Evolutionary conservation across 2,797 vertebrate species (phyloP), one percentile per base, ranked within the genome.

Genomic region (Morus bassanus): DNA sequence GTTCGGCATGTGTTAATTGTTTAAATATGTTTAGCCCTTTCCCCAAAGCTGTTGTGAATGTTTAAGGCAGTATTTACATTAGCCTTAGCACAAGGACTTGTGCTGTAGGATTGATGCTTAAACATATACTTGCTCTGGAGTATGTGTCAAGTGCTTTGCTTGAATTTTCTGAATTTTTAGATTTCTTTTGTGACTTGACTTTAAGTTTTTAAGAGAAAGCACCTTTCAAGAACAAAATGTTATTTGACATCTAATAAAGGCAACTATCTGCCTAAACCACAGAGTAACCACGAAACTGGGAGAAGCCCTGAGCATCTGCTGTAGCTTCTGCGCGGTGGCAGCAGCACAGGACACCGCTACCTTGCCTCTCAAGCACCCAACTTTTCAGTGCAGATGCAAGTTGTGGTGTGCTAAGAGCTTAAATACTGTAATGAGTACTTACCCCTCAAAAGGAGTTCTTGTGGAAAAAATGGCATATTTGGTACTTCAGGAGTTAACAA

Each of bases 41-140:
- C 92, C 93, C 91, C 91, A 94, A 79, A 95, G 92, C 97, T 93
- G 93, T 91, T 94, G 94, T 96, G 95, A 94, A 95, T 91, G 82
- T 97, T 96, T 96, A 92, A 96, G 91, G 85, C 82, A 50, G 91
- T 96, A 93, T 96, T 97, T 95, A 94, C 95, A 73, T 89, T 88
- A 84, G 83, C 89, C 88, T 93, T 95, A 96, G 89, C 85, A 79
- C 87, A 85, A 93, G 85, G 92, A 70, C 73, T 86, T 51, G 59
- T 35, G 10, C 91, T 74, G 73, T 75, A 90, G 89, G 79, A 60
- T 31, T 65, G 73, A 67, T 63, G 82, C 93, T 94, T 85, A 63
- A 92, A 88, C 73, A 23, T 94, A 65, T 46, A 74, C 95, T 92
- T 88, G 81, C 73, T 75, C 59, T 79, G 87, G 70, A 91, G 93